These are phyloP conservation scores for Rhabditoides inermis DNA, from an alignment of 2,888 invertebrate genomes.

Conservation along the genomic window DNA sequence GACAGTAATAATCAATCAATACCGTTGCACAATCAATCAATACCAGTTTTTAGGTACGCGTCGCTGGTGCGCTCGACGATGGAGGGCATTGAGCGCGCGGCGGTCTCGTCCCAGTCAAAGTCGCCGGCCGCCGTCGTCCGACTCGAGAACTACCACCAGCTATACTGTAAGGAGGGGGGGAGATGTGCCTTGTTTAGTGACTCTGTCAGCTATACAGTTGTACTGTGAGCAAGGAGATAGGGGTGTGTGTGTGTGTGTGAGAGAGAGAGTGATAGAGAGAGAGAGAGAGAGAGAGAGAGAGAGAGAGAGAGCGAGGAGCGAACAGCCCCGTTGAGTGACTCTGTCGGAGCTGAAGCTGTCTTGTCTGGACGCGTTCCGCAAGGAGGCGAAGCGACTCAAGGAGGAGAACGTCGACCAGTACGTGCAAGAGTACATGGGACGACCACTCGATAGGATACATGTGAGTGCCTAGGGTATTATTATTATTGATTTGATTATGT, in stretches of 20 bases:
- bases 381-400: slow-evolving; percentile 82
- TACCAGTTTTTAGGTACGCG: slow-evolving; percentile 21
- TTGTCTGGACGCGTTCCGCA: slow-evolving; percentile 75
- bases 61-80: slow-evolving; percentile 63
- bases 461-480: slow-evolving; percentile 56
- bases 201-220: slow-evolving; percentile 77
- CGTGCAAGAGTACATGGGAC: slow-evolving; percentile 86
- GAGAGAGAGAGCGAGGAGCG: no score
- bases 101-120: slow-evolving; percentile 71
- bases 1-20: no score
- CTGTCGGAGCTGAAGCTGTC: slow-evolving; percentile 80
- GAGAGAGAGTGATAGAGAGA: no score
- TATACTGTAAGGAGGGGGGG: slow-evolving; percentile 63
- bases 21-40: neutral
- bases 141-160: slow-evolving; percentile 91
- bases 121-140: slow-evolving; percentile 84
- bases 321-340: slow-evolving; percentile 42
- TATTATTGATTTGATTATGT: no score
- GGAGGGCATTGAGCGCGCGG: slow-evolving; percentile 70
- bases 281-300: no score
- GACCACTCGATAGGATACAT: slow-evolving; percentile 81
- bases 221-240: slow-evolving; percentile 77
- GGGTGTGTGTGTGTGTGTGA: no score
- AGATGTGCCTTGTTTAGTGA: no score
- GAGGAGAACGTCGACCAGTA: slow-evolving; percentile 80